Base-by-base conservation (phyloP, 2,888 invertebrate genomes). In the Cremastobaeus sp. region DNA sequence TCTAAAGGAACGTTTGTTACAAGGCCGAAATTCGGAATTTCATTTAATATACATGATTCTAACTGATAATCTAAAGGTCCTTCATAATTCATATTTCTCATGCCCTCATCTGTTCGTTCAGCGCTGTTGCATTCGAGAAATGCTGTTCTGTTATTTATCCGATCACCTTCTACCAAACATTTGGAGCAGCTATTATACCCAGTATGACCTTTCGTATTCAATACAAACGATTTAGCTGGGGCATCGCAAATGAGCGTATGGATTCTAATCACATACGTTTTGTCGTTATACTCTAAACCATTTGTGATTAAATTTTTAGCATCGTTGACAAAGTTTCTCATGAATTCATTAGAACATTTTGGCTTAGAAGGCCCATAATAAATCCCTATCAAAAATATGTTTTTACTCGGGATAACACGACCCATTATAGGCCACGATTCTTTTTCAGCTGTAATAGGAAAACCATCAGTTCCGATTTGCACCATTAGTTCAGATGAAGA, bases 141-240 rank as follows among this genome's bases (percentile, higher is more conserved):
- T 9, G n/a, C 17, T 41, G 41, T 14, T 14, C 55, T n/a, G 12
- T 18, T 17, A 21, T 30, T 30, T 2, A 41, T 18, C 11, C 8
- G 41, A 1, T 41, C 17, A 11, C 55, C 41, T 17, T 55, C 12
- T 6, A 55, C 30, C 6, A 5, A 1, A 15, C 55, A 55, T 18
- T 55, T 55, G 0, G 41, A 41, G 9, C 55, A 55, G 14, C 55
- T 41, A 6, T 3, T 6, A 32, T 43, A 43, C 1, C 52, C 54
- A 1, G 65, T 17, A 11, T 66, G 65, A 28, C 55, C 32, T 66
- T 39, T 30, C 6, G 52, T 48, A 30, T 55, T 55, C n/a, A 66
- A 17, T 1, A 21, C 39, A 25, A 28, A 66, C 8, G 65, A 47
- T 28, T 55, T 66, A 0, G 65, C 55, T 3, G 65, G 65, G 12